phyloP scores from a whole-genome alignment of 2,797 vertebrate species.

The Menidia menidia region DNA sequence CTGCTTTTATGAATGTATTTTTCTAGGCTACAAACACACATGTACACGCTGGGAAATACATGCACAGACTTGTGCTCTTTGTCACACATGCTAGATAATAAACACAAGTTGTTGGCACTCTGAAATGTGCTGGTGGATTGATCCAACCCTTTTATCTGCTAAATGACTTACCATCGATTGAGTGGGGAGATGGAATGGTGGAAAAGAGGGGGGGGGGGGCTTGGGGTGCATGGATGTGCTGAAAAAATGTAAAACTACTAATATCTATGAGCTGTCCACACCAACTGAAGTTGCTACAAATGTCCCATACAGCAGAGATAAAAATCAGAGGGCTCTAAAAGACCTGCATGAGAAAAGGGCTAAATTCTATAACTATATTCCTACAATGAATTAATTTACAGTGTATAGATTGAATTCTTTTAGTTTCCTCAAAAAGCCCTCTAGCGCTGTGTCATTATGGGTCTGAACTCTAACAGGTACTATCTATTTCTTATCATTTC shows the following conservation, averaged over 20 bases:
- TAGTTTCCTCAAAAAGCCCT: conserved; percentile 21
- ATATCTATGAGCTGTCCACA: conserved; percentile 74
- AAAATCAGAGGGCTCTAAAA: conserved; percentile 21
- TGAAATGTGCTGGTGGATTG: conserved; percentile 77
- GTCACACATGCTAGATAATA: conserved; percentile 54
- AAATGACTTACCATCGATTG: conserved; percentile 85
- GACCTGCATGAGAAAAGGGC: conserved; percentile 7
- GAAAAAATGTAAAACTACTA: conserved; percentile 73
- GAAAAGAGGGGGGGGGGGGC: conserved; percentile 38
- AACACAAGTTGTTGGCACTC: conserved; percentile 76
- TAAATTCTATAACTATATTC: conserved; percentile 19
- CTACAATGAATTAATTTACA: conserved; percentile 14
- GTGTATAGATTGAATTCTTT: conserved; percentile 26
- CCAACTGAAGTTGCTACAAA: conserved; percentile 55
- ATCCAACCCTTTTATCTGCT: conserved; percentile 83
- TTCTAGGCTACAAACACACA: conserved; percentile 14
- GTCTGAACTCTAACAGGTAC: conserved; percentile 69
- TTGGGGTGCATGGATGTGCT: conserved; percentile 60
- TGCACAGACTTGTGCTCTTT: conserved; percentile 21
- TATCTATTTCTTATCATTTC: conserved; percentile 68
- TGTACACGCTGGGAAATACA: conserved; percentile 43
- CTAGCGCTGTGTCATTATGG: conserved; percentile 30
- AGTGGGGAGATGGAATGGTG: conserved; percentile 37
- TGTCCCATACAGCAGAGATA: conserved; percentile 32
- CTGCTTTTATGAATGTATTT: background rate